Conservation (phyloP, 2,888 invertebrate species). For the Cataglyphis rosenhaueri region DNA sequence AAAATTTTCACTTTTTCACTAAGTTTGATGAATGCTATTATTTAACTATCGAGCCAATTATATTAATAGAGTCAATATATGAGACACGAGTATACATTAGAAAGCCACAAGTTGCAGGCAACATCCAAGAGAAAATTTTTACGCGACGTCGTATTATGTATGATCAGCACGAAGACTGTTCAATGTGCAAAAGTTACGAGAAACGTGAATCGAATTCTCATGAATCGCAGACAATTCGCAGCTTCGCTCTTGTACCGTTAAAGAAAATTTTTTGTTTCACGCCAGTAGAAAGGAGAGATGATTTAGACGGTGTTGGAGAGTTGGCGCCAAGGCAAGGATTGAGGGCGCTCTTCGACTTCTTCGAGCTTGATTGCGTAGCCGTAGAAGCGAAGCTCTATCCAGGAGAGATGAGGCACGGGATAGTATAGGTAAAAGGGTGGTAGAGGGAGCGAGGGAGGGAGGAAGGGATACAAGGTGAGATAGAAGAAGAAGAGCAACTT, state of each 20-base stretch:
- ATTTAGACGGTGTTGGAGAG: conserved; percentile 52
- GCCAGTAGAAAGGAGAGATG: conserved; percentile 27
- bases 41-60: neutral
- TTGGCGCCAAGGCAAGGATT: conserved; percentile 72
- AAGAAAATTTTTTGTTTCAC: conserved; percentile 41
- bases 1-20: neutral
- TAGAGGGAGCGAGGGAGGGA: conserved; percentile 36
- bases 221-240: conserved; percentile 13
- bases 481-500: conserved; percentile 76
- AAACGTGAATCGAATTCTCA: conserved; percentile 6
- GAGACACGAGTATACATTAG: neutral
- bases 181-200: neutral
- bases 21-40: neutral
- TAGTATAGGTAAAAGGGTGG: neutral
- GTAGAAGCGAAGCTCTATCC: conserved; percentile 56
- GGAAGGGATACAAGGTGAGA: conserved; percentile 61
- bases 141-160: neutral
- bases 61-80: neutral
- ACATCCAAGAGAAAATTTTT: neutral
- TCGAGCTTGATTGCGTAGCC: conserved; percentile 59
- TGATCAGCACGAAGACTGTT: neutral
- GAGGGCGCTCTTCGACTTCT: conserved; percentile 60
- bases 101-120: neutral
- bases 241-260: neutral
- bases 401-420: conserved; percentile 62